These are phyloP conservation scores for Syrphus vitripennis DNA, from an alignment of 2,888 invertebrate species.

Conservation along the genomic window DNA sequence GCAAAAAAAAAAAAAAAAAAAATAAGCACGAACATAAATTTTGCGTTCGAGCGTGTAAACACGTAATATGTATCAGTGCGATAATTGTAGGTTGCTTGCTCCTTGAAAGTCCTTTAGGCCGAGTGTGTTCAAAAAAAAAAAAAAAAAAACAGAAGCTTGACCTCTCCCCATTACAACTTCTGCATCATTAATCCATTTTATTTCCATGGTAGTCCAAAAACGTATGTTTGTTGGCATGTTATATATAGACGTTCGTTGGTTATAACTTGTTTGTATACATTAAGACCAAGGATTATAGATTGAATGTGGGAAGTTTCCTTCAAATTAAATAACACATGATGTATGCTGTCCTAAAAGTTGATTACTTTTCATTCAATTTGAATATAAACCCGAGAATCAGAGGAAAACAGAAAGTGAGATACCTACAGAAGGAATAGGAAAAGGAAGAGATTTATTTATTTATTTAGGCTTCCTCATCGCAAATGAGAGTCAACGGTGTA, in stretches of 20 bases:
- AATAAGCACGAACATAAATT: neutral
- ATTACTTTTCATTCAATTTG: constrained; percentile 28
- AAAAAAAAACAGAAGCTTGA: neutral
- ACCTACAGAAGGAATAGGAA: neutral
- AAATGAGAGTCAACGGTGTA: neutral
- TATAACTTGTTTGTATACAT: neutral
- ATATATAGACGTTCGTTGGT: neutral
- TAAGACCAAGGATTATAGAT: constrained; percentile 22
- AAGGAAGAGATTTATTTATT: neutral
- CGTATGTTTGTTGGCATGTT: neutral
- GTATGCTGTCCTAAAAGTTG: constrained; percentile 19
- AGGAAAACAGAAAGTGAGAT: neutral
- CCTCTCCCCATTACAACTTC: constrained; percentile 10
- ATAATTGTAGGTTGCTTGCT: constrained; percentile 20
- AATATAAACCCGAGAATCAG: neutral
- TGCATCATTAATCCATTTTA: constrained; percentile 46
- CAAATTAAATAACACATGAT: constrained; percentile 34
- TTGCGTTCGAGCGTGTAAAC: constrained; percentile 11
- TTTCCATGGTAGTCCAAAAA: constrained; percentile 7
- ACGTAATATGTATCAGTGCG: constrained; percentile 6
- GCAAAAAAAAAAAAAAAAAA: neutral
- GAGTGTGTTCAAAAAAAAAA: neutral
- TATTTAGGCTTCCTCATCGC: neutral
- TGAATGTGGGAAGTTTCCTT: constrained; percentile 36
- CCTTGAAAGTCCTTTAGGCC: neutral